Percentiles rank a stretch among this genome's conserved stretches.
Evolutionary conservation across 1,140 invertebrate species (phyloP).

Genomic region (Probaryconus sp.): DNA sequence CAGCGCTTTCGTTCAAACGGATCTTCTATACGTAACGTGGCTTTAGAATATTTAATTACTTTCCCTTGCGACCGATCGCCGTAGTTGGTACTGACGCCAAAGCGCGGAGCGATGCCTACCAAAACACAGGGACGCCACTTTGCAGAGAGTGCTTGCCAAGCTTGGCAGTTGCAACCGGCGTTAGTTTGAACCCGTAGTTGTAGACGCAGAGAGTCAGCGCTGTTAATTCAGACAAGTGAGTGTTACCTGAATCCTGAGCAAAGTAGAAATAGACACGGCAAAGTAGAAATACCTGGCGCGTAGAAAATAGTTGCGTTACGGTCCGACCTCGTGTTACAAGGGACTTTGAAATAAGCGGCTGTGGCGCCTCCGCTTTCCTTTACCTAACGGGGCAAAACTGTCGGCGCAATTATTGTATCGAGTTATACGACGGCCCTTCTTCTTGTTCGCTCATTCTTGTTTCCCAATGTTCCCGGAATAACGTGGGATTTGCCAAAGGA

Average conservation of each 20-base stretch:
- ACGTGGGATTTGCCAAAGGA: too few species aligned
- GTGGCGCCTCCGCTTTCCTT: background rate
- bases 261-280: conserved; percentile 7
- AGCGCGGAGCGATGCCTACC: conserved; percentile 17
- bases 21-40: conserved; percentile 25
- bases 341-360: conserved; percentile 5
- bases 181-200: background rate
- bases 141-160: conserved; percentile 24
- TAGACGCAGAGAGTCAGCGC: conserved; percentile 33
- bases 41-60: conserved; percentile 28
- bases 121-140: conserved; percentile 23
- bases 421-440: background rate
- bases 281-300: conserved; percentile 11
- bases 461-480: too few species aligned
- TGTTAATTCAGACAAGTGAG: conserved; percentile 60
- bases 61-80: conserved; percentile 22
- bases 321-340: background rate
- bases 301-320: conserved; percentile 1
- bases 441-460: too few species aligned
- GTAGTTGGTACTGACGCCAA: conserved; percentile 27
- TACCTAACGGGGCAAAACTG: background rate
- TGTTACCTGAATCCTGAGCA: conserved; percentile 22
- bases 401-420: background rate
- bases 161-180: too few species aligned
- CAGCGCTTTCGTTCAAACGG: conserved; percentile 22